These are phyloP conservation scores for Meleagris gallopavo DNA, from an alignment of 2,113 vertebrate species.

Conservation along the genomic window DNA sequence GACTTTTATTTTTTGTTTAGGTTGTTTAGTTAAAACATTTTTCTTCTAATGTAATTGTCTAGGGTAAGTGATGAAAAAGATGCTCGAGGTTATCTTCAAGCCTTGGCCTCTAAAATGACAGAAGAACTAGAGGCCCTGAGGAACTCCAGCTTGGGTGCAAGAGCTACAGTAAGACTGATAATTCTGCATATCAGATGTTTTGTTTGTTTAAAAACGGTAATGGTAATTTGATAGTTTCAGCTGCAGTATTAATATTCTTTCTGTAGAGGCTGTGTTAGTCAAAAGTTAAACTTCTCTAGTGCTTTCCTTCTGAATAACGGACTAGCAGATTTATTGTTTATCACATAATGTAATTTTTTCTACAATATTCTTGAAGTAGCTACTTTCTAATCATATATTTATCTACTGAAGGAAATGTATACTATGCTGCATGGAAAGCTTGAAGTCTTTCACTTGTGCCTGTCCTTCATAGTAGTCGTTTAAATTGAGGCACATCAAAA, in stretches of 20 bases:
- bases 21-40: background rate
- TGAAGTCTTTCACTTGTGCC: background rate
- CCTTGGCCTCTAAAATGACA: conserved; percentile 98
- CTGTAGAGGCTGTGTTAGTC: background rate
- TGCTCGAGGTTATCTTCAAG: conserved; percentile 96
- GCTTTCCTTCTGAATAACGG: background rate
- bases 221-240: background rate
- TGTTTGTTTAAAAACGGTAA: background rate
- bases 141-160: conserved; percentile 93
- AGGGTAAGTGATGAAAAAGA: conserved; percentile 99
- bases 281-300: background rate
- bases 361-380: background rate
- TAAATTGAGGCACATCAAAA: background rate
- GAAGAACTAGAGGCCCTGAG: conserved; percentile 95
- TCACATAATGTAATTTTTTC: background rate
- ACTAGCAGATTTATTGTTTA: background rate
- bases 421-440: background rate
- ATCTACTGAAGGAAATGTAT: background rate
- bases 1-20: background rate
- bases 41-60: background rate
- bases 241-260: background rate
- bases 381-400: background rate
- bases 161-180: conserved; percentile 86
- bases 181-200: background rate
- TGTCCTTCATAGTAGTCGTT: background rate